Percentiles rank a stretch among this genome's conserved stretches.
Evolutionary conservation across 2,797 vertebrate genomes (phyloP).

Genomic region (Prunella strophiata): DNA sequence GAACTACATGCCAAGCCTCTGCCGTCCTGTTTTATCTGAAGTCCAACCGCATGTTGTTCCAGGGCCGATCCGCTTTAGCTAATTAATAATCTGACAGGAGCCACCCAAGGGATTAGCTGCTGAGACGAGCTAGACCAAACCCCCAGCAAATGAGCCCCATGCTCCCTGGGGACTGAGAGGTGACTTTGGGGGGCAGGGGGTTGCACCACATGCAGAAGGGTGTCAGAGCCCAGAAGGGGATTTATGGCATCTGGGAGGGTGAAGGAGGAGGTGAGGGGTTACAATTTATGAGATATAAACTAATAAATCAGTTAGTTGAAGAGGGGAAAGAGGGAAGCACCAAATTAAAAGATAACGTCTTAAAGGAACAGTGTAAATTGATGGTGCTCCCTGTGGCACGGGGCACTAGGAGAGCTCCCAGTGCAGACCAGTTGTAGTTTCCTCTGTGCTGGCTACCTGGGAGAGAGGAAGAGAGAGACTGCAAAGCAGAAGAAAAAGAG

Average conservation of each 20-base stretch:
- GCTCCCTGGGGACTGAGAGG: conserved; percentile 75
- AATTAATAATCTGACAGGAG: conserved; percentile 88
- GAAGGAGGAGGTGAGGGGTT: conserved; percentile 30
- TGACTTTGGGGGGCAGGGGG: conserved; percentile 75
- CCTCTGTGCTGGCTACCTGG: not conserved
- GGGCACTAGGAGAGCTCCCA: not conserved
- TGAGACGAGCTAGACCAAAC: conserved; percentile 79
- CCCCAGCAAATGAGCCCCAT: conserved; percentile 77
- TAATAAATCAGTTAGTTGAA: conserved; percentile 63
- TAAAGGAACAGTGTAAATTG: conserved; percentile 49
- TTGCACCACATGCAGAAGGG: conserved; percentile 43
- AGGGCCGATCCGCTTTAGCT: conserved; percentile 85
- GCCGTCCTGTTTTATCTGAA: conserved; percentile 80
- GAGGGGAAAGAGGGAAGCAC: conserved; percentile 29
- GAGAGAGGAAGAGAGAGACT: not conserved
- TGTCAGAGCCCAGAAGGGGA: conserved; percentile 54
- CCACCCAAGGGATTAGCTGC: conserved; percentile 83
- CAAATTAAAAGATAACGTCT: conserved; percentile 55
- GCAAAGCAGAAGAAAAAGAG: not conserved
- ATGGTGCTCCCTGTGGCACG: not conserved
- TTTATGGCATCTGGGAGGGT: conserved; percentile 55
- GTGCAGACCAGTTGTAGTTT: not conserved
- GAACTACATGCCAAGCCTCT: conserved; percentile 51
- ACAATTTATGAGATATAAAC: conserved; percentile 64
- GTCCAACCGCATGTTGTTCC: conserved; percentile 80